phyloP scores from a whole-genome alignment of 1,140 invertebrate genomes.

The Lordiphosa mommai region DNA sequence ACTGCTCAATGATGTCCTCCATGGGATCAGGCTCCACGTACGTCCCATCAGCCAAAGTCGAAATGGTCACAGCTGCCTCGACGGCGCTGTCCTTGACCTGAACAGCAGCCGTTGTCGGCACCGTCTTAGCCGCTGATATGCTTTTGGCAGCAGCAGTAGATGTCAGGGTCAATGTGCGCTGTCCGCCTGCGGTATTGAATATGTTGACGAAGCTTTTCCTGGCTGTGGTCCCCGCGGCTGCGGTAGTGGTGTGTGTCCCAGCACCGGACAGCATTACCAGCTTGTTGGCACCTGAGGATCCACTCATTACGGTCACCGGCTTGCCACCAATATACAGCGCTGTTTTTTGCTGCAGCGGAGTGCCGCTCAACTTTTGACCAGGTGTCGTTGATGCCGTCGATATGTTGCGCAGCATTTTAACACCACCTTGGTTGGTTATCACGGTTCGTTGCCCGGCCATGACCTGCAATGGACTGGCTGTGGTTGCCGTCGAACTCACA shows the following conservation, averaged over 20 bases:
- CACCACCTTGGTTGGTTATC: slow-evolving; percentile 80
- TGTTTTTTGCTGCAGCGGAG: slow-evolving; percentile 80
- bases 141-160: slow-evolving; percentile 42
- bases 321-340: slow-evolving; percentile 85
- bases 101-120: slow-evolving; percentile 24
- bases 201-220: slow-evolving; percentile 70
- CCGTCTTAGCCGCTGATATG: slow-evolving; percentile 71
- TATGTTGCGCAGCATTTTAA: slow-evolving; percentile 85
- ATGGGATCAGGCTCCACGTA: slow-evolving; percentile 52
- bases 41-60: slow-evolving; percentile 15
- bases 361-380: slow-evolving; percentile 24
- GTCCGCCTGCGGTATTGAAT: slow-evolving; percentile 47
- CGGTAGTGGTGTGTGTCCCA: background rate
- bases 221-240: slow-evolving; percentile 30
- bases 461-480: slow-evolving; percentile 33
- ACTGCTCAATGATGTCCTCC: slow-evolving; percentile 78
- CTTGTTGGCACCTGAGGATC: slow-evolving; percentile 59
- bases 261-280: slow-evolving; percentile 77
- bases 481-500: slow-evolving; percentile 56
- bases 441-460: slow-evolving; percentile 78
- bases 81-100: slow-evolving; percentile 40
- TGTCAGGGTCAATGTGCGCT: slow-evolving; percentile 37
- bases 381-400: slow-evolving; percentile 44
- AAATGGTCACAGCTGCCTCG: slow-evolving; percentile 31
- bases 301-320: slow-evolving; percentile 84